Base-by-base conservation (phyloP, 1,140 invertebrate species). In the Cydia strobilella region DNA sequence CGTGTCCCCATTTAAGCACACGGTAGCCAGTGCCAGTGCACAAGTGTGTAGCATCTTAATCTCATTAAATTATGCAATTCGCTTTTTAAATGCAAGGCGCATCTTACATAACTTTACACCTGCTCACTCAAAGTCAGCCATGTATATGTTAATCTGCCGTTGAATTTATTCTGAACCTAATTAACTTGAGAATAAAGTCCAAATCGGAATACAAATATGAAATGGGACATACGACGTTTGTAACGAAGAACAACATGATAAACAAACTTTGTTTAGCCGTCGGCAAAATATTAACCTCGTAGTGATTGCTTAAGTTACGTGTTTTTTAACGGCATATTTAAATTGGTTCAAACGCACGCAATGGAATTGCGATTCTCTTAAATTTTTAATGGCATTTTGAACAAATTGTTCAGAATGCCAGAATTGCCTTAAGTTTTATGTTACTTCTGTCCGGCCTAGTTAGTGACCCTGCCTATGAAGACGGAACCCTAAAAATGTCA, bases 41-140 rank as follows among this genome's bases (percentile, higher is more conserved):
- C 48, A 18, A 45, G 42, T 45, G 42, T 45, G 42, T 45, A 45
- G 42, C 15, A 51, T 51, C 48, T 51, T 51, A 51, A 51, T 51
- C 48, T 51, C 15, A 51, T 51, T 51, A 18, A 51, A 51, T 51
- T 51, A 51, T 51, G 48, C 48, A 51, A 51, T 51, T 51, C n/a
- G 4, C n/a, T 51, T 51, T 51, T 51, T 51, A 51, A 51, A 51
- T 51, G 48, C 48, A 51, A 18, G 4, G 6, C 48, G n/a, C n/a
- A 18, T 18, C n/a, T 51, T 51, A 51, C 48, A 51, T 51, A 51
- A 51, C 48, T 51, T 51, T 51, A 51, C 48, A 51, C 48, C 12
- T 51, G n/a, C n/a, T 51, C n/a, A n/a, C 0, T 13, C n/a, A 51
- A 51, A 51, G 10, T 6, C 48, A 18, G 12, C 9, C 45, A 12